Percentiles rank a stretch among this genome's conserved stretches.
phyloP scores from a whole-genome alignment of 2,113 vertebrate genomes.

The Dermatemys mawii region DNA sequence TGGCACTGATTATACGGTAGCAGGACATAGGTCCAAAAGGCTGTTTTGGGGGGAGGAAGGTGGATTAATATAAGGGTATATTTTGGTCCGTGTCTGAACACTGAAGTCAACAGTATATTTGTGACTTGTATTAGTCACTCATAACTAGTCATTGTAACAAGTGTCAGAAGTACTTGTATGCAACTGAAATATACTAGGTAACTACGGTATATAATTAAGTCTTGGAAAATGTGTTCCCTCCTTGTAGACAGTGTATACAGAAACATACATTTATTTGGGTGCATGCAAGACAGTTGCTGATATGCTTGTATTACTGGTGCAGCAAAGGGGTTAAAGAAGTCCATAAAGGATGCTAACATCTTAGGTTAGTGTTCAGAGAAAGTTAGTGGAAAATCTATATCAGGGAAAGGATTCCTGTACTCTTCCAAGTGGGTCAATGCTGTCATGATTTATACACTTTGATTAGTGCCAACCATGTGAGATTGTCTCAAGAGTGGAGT shows the following conservation, averaged over 20 bases:
- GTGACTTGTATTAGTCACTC: background rate
- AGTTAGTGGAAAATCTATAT: background rate
- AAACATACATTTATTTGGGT: fast-evolving
- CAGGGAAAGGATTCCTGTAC: background rate
- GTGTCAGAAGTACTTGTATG: background rate
- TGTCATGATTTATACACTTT: fast-evolving
- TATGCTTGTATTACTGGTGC: background rate
- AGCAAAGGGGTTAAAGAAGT: background rate
- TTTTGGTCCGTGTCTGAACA: too few species aligned
- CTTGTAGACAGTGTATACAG: background rate
- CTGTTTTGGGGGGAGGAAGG: background rate
- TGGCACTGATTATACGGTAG: background rate
- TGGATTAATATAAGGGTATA: too few species aligned
- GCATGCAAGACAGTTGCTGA: fast-evolving
- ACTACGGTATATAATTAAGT: background rate
- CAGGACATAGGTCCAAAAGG: background rate
- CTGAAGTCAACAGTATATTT: background rate
- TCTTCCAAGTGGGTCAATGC: background rate
- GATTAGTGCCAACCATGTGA: background rate
- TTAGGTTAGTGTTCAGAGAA: background rate
- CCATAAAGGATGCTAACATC: background rate
- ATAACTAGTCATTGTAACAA: background rate
- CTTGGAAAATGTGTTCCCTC: background rate
- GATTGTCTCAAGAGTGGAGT: background rate
- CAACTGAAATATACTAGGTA: background rate